phyloP scores from a whole-genome alignment of 1,140 invertebrate genomes.

The Portunus trituberculatus region DNA sequence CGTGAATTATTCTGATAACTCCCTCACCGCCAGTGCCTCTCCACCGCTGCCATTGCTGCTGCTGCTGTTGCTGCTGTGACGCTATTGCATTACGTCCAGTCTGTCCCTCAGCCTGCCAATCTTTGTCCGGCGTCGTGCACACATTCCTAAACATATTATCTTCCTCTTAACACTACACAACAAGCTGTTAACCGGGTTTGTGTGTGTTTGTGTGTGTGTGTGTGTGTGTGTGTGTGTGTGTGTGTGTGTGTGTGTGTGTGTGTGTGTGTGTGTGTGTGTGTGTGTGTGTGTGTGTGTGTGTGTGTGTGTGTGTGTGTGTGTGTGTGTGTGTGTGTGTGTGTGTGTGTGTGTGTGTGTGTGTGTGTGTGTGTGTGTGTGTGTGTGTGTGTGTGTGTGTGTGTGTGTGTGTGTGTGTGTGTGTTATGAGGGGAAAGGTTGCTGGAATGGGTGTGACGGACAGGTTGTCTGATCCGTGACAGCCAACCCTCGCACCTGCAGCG shows the following conservation, averaged over 20 bases:
- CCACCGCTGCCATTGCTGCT: background rate
- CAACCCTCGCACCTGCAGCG: too few species aligned
- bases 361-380: slow-evolving; percentile 1
- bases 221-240: too few species aligned
- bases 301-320: slow-evolving; percentile 34
- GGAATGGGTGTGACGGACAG: background rate
- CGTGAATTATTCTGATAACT: too few species aligned
- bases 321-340: slow-evolving; percentile 42
- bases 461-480: too few species aligned
- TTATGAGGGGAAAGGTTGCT: background rate
- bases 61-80: background rate
- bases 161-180: too few species aligned
- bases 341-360: slow-evolving; percentile 46
- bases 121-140: background rate
- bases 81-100: background rate
- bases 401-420: slow-evolving; percentile 7
- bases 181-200: background rate
- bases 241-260: slow-evolving; percentile 6
- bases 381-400: background rate
- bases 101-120: background rate
- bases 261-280: slow-evolving; percentile 44
- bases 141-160: too few species aligned
- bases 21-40: background rate
- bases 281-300: slow-evolving; percentile 40
- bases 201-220: background rate